Percentiles rank a stretch among this genome's conserved stretches.
phyloP scores from a whole-genome alignment of 1,140 invertebrate species.

The Tetragonula clypearis region DNA sequence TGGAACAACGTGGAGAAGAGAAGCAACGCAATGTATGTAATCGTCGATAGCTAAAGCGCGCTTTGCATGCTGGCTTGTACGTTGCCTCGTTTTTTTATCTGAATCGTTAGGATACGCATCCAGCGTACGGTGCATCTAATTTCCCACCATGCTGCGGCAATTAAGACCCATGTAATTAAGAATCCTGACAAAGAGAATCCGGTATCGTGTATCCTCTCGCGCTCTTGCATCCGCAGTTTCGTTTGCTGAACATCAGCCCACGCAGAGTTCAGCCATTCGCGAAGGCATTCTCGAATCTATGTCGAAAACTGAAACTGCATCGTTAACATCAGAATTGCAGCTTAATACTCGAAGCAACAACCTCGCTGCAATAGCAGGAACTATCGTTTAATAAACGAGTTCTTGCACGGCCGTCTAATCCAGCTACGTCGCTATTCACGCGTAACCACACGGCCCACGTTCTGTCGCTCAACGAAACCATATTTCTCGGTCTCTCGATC shows the following conservation, averaged over 20 bases:
- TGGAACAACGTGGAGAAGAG: no score
- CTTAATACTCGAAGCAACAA: not conserved
- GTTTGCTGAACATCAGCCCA: not conserved
- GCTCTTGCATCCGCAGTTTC: not conserved
- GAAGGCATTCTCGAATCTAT: no score
- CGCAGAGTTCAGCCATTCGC: not conserved
- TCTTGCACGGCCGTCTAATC: slow-evolving; percentile 34
- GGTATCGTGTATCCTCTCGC: not conserved
- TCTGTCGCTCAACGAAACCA: slow-evolving; percentile 1
- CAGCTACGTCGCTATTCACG: slow-evolving; percentile 49
- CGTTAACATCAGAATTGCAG: not conserved
- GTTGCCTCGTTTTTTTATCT: not conserved
- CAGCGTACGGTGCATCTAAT: not conserved
- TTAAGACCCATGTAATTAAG: slow-evolving; percentile 6
- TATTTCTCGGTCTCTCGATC: not conserved
- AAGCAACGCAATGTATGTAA: no score
- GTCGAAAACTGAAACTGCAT: not conserved
- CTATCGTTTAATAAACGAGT: not conserved
- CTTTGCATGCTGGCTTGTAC: not conserved
- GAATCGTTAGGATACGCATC: not conserved
- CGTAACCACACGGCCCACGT: slow-evolving; percentile 46
- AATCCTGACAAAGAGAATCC: not conserved
- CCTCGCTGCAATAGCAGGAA: not conserved
- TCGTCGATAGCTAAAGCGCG: not conserved
- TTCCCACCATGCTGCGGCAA: not conserved